Percentiles rank a stretch among this genome's conserved stretches.
These are phyloP conservation scores for Pachypeltis micranthus DNA, from an alignment of 1,140 invertebrate genomes.

Conservation along the genomic window DNA sequence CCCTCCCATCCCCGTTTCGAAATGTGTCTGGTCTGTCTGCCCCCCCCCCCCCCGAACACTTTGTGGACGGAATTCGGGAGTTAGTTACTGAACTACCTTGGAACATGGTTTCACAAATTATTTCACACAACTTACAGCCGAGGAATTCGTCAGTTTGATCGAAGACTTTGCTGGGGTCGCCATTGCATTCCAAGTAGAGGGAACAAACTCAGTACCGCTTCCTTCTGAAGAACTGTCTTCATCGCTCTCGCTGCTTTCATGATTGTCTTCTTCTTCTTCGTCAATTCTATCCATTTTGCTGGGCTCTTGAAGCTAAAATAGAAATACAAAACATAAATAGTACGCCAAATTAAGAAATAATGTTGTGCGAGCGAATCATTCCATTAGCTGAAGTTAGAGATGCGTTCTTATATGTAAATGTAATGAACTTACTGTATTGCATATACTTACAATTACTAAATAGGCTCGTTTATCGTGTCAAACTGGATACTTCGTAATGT, in stretches of 20 bases:
- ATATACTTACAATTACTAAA: no score
- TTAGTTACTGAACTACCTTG: no score
- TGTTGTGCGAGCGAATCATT: not conserved
- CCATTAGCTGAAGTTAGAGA: not conserved
- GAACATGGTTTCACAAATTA: no score
- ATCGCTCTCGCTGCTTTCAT: conserved; percentile 14
- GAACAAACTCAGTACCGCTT: conserved; percentile 42
- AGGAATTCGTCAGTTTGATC: conserved; percentile 36
- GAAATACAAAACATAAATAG: not conserved
- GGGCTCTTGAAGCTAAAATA: conserved; percentile 24
- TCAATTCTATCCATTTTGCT: conserved; percentile 22
- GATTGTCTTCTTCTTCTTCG: conserved; percentile 32
- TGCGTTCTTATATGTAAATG: no score
- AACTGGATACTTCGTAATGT: no score
- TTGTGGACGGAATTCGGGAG: no score
- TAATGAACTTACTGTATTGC: no score
- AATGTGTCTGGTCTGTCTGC: no score
- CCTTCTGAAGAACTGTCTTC: conserved; percentile 33
- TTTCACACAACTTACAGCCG: no score
- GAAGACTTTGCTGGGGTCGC: conserved; percentile 43
- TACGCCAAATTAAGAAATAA: not conserved
- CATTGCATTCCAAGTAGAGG: conserved; percentile 44
- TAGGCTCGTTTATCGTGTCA: no score
- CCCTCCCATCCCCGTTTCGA: no score
- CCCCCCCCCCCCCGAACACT: no score